Conservation (phyloP, 2,888 invertebrate species). For the Catocala sponsa region DNA sequence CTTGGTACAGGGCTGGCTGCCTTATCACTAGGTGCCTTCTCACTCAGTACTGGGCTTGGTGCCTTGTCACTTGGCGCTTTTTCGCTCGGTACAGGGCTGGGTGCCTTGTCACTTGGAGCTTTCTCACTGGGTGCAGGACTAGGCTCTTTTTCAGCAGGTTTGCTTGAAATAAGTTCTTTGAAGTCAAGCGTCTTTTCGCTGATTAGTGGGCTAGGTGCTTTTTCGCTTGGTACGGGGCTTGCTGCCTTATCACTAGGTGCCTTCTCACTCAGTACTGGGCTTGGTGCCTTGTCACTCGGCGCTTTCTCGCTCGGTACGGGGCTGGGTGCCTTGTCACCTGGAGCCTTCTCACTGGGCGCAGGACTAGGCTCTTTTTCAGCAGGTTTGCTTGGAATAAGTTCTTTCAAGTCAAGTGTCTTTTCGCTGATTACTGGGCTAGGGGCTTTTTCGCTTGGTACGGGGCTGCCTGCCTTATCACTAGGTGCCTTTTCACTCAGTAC, state of each 20-base stretch:
- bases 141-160: not conserved
- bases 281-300: conserved; percentile 14
- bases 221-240: not conserved
- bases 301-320: not conserved
- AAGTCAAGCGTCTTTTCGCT: conserved; percentile 1
- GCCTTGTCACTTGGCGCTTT: conserved; percentile 17
- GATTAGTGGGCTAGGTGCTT: conserved; percentile 12
- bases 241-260: not conserved
- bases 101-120: not conserved
- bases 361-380: not conserved
- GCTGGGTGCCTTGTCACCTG: not conserved
- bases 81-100: conserved; percentile 8
- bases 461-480: not conserved
- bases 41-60: conserved; percentile 16
- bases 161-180: not conserved
- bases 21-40: conserved; percentile 25
- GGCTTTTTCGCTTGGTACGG: not conserved
- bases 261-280: not conserved
- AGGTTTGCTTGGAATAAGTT: not conserved
- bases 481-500: not conserved
- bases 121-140: not conserved
- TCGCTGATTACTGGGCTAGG: not conserved
- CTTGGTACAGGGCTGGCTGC: conserved; percentile 14
- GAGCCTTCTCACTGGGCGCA: not conserved
- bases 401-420: not conserved